A percentile compares a stretch with the other conserved stretches of the same genome.
Evolutionary conservation across 2,888 invertebrate species (phyloP).

Genomic region (Cyclophora punctaria): DNA sequence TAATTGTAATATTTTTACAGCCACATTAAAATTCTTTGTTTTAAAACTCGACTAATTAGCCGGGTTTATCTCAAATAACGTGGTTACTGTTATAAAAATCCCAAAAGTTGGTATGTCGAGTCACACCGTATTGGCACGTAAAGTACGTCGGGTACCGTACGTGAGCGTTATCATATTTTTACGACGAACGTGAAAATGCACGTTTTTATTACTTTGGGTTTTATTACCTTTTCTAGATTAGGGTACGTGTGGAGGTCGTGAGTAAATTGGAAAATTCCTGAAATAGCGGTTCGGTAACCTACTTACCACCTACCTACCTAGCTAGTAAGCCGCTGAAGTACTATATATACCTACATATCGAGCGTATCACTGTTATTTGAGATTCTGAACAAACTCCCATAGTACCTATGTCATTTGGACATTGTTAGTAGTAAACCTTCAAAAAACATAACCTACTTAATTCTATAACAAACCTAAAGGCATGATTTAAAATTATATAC

Average conservation of each 20-base stretch:
- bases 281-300: conserved; percentile 11
- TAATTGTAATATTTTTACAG: conserved; percentile 24
- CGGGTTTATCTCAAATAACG: conserved; percentile 23
- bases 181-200: conserved; percentile 67
- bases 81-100: conserved; percentile 9
- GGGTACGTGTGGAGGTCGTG: conserved; percentile 29
- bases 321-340: too few species aligned
- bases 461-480: too few species aligned
- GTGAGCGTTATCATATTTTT: conserved; percentile 74
- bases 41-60: conserved; percentile 34
- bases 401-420: too few species aligned
- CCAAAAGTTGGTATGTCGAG: not conserved
- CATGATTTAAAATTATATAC: too few species aligned
- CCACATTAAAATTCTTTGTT: conserved; percentile 34
- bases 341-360: too few species aligned
- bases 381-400: too few species aligned
- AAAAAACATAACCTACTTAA: too few species aligned
- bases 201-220: conserved; percentile 62
- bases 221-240: conserved; percentile 71
- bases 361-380: too few species aligned
- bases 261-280: conserved; percentile 41
- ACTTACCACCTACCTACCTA: too few species aligned
- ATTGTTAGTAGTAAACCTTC: too few species aligned
- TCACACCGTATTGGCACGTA: conserved; percentile 12
- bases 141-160: conserved; percentile 31